Evolutionary conservation across 53 echinoderm and acorn worm genomes (phyloP).

Genomic region (Echinometra lucunter): DNA sequence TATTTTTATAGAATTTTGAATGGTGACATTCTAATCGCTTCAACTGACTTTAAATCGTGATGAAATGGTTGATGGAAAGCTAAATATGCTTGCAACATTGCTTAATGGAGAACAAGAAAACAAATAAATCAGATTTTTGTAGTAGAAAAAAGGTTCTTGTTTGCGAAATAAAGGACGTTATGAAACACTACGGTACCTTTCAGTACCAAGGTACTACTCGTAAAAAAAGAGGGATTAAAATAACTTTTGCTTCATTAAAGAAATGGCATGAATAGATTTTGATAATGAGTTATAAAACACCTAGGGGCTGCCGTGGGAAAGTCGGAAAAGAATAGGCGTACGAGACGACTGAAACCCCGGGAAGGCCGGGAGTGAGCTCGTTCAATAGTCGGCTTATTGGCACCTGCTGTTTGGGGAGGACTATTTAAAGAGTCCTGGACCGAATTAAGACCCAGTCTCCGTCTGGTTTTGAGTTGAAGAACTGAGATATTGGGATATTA

Average conservation of each 20-base stretch:
- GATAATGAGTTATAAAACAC: not conserved
- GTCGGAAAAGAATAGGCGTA: not conserved
- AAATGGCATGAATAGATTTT: slow-evolving; percentile 31
- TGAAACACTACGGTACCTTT: not conserved
- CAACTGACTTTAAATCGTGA: not conserved
- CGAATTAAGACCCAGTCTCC: not conserved
- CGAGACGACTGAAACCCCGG: not conserved
- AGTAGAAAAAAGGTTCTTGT: not conserved
- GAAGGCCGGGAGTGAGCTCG: not conserved
- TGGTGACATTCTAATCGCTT: not conserved
- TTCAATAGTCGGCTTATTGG: not conserved
- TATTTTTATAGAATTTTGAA: not conserved
- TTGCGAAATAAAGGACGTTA: not conserved
- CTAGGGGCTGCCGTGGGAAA: slow-evolving; percentile 7
- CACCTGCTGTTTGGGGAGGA: slow-evolving; percentile 2
- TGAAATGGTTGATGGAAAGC: not conserved
- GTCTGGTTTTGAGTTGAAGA: not conserved
- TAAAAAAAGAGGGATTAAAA: not conserved
- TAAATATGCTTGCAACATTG: not conserved
- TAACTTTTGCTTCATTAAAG: not conserved
- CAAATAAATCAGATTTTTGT: not conserved
- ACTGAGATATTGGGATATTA: not conserved
- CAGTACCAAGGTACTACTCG: not conserved
- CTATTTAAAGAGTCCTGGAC: not conserved
- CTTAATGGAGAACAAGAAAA: not conserved